Evolutionary conservation across 1,140 invertebrate genomes (phyloP).

Genomic region (Planococcus citri): DNA sequence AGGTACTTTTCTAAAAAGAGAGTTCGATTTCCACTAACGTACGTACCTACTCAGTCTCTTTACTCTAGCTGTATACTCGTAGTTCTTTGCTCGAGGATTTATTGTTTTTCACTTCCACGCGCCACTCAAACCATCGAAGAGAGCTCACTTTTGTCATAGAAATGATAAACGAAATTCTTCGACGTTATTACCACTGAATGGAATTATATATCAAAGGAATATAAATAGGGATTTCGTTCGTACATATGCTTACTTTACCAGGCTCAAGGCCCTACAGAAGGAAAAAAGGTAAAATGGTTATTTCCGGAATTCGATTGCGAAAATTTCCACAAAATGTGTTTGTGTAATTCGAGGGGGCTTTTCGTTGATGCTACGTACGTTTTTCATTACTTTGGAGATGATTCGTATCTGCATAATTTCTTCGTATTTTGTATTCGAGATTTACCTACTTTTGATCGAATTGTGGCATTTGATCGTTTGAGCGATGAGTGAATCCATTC

Average conservation of each 20-base stretch:
- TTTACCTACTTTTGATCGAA: too few relatives aligned
- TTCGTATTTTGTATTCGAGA: too few relatives aligned
- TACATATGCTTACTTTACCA: too few relatives aligned
- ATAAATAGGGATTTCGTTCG: not conserved
- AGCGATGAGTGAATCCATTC: too few relatives aligned
- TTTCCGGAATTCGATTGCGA: not conserved
- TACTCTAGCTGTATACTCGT: too few relatives aligned
- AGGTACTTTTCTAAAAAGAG: not conserved
- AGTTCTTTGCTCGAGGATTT: too few relatives aligned
- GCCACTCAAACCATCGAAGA: not conserved
- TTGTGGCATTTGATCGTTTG: too few relatives aligned
- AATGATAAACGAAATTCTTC: not conserved
- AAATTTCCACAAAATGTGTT: not conserved
- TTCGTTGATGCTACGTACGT: not conserved
- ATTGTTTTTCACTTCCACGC: too few relatives aligned
- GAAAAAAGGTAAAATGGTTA: not conserved
- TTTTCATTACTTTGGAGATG: too few relatives aligned
- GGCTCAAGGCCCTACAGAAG: too few relatives aligned
- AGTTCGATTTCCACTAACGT: not conserved
- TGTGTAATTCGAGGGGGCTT: not conserved
- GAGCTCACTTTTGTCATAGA: not conserved
- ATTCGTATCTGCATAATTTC: too few relatives aligned
- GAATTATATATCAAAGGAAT: slow-evolving; percentile 8
- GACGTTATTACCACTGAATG: not conserved
- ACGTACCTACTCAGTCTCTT: not conserved